These are phyloP conservation scores for Novumbra hubbsi DNA, from an alignment of 2,797 vertebrate genomes.

Conservation along the genomic window DNA sequence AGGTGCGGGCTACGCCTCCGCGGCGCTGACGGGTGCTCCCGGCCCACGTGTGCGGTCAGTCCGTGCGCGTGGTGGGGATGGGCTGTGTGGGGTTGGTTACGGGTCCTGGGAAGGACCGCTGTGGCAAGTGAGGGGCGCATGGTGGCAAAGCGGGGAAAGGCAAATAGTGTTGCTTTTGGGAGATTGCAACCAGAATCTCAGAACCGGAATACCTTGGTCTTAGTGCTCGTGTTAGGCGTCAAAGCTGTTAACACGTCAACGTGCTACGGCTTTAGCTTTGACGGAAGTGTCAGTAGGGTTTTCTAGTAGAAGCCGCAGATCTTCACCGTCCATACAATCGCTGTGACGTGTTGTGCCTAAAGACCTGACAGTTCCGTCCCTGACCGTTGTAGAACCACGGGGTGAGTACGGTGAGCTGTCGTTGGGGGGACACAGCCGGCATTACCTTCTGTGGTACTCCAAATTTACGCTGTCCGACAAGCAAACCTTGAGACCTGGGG, in stretches of 20 bases:
- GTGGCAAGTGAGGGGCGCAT: slow-evolving; percentile 80
- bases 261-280: neutral
- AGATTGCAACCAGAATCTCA: slow-evolving; percentile 3
- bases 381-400: neutral
- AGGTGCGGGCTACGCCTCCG: slow-evolving; percentile 89
- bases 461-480: slow-evolving; percentile 14
- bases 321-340: neutral
- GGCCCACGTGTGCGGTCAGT: slow-evolving; percentile 78
- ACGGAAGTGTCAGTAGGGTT: neutral
- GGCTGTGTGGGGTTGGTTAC: slow-evolving; percentile 21
- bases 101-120: slow-evolving; percentile 73
- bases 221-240: neutral
- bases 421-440: slow-evolving; percentile 1
- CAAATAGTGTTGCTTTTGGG: neutral
- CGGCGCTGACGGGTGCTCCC: slow-evolving; percentile 76
- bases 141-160: slow-evolving; percentile 26
- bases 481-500: slow-evolving; percentile 27
- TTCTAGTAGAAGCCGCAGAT: neutral
- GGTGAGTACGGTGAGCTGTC: neutral
- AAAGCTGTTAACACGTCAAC: neutral
- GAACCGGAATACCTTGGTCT: slow-evolving; percentile 6
- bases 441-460: neutral
- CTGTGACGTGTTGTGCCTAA: neutral
- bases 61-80: slow-evolving; percentile 68
- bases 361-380: neutral